Percentiles rank a stretch among this genome's conserved stretches.
phyloP scores from a whole-genome alignment of 1,140 invertebrate genomes.

The Steinernema khuongi region DNA sequence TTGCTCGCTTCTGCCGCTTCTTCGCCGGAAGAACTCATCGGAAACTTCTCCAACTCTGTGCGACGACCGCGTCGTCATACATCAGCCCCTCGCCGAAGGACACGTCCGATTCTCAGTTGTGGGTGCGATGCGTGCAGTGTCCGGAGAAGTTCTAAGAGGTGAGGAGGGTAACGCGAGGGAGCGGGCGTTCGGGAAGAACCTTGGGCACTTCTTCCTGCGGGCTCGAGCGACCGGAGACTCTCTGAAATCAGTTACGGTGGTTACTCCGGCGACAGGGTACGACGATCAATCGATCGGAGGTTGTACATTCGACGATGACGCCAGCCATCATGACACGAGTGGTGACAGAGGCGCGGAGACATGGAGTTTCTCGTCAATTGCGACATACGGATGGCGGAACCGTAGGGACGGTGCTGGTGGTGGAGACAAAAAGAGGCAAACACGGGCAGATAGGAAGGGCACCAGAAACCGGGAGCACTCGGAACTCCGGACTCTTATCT shows the following conservation, averaged over 20 bases:
- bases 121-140: neutral
- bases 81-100: neutral
- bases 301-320: neutral
- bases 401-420: no score
- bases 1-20: neutral
- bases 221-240: neutral
- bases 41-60: slow-evolving; percentile 7
- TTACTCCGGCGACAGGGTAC: neutral
- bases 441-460: no score
- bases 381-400: slow-evolving; percentile 4
- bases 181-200: neutral
- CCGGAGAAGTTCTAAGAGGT: neutral
- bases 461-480: no score
- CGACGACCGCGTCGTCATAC: slow-evolving; percentile 8
- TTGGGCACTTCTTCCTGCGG: neutral
- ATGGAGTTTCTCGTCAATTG: slow-evolving; percentile 13
- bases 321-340: slow-evolving; percentile 5
- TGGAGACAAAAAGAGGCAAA: no score
- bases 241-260: slow-evolving; percentile 14
- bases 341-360: neutral
- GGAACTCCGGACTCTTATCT: no score
- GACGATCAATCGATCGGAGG: slow-evolving; percentile 13
- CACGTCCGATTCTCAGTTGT: neutral
- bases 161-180: neutral
- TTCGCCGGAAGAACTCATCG: slow-evolving; percentile 14